phyloP scores from a whole-genome alignment of 2,797 vertebrate species.

The Lagocephalus sceleratus region DNA sequence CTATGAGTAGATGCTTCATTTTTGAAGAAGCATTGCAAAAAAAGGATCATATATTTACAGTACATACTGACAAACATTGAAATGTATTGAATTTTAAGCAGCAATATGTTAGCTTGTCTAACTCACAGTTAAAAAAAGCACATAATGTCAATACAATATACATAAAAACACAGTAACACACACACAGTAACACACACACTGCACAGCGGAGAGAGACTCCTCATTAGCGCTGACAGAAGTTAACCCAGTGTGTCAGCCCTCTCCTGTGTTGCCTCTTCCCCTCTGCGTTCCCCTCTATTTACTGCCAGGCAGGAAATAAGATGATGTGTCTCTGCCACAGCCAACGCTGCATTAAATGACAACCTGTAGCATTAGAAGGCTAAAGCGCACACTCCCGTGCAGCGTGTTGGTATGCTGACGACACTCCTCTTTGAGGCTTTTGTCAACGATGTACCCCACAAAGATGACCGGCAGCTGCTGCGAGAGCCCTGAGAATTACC shows the following conservation, averaged over 20 bases:
- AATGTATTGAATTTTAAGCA: conserved; percentile 2
- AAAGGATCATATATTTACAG: background rate
- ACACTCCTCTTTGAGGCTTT: conserved; percentile 24
- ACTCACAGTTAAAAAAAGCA: conserved; percentile 23
- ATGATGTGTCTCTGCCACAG: conserved; percentile 37
- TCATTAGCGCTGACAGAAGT: conserved; percentile 72
- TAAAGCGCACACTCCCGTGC: conserved; percentile 20
- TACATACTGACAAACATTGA: background rate
- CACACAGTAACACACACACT: conserved; percentile 32
- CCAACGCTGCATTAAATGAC: conserved; percentile 42
- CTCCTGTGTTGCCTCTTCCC: conserved; percentile 36
- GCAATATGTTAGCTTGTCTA: background rate
- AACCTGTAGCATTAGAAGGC: conserved; percentile 13
- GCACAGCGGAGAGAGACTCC: conserved; percentile 57
- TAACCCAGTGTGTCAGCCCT: conserved; percentile 64
- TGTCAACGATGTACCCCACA: conserved; percentile 34
- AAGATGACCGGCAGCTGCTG: conserved; percentile 34
- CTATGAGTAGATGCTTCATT: too few species aligned
- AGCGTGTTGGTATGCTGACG: conserved; percentile 37
- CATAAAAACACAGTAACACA: conserved; percentile 16
- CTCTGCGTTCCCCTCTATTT: conserved; percentile 28
- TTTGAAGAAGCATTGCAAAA: too few species aligned
- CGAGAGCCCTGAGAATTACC: conserved; percentile 53
- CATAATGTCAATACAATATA: background rate
- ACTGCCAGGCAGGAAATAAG: conserved; percentile 16